A percentile compares a stretch with the other conserved stretches of the same genome.
Evolutionary conservation across 2,113 vertebrate genomes (phyloP).

Genomic region (Danio rerio): GRCz12tu NC_133186.1:29433001-29433500

Average conservation of each 20-base stretch:
- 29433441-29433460: not conserved
- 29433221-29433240: too few relatives aligned
- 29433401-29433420: slow-evolving; percentile 23
- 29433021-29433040: too few relatives aligned
- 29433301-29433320: not conserved
- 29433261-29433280: not conserved
- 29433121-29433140: too few relatives aligned
- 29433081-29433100: too few relatives aligned
- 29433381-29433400: not conserved
- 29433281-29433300: slow-evolving; percentile 6
- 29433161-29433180: too few relatives aligned
- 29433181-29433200: too few relatives aligned
- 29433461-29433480: not conserved
- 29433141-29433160: too few relatives aligned
- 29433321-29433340: slow-evolving; percentile 14
- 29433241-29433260: not conserved
- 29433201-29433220: too few relatives aligned
- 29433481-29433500: slow-evolving; percentile 28
- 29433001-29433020: too few relatives aligned
- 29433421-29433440: slow-evolving; percentile 20
- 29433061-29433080: too few relatives aligned
- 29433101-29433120: too few relatives aligned
- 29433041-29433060: too few relatives aligned
- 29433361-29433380: slow-evolving; percentile 1
- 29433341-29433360: slow-evolving; percentile 39